Evolutionary conservation across 2,113 vertebrate species (phyloP).

Genomic region (Phainopepla nitens): DNA sequence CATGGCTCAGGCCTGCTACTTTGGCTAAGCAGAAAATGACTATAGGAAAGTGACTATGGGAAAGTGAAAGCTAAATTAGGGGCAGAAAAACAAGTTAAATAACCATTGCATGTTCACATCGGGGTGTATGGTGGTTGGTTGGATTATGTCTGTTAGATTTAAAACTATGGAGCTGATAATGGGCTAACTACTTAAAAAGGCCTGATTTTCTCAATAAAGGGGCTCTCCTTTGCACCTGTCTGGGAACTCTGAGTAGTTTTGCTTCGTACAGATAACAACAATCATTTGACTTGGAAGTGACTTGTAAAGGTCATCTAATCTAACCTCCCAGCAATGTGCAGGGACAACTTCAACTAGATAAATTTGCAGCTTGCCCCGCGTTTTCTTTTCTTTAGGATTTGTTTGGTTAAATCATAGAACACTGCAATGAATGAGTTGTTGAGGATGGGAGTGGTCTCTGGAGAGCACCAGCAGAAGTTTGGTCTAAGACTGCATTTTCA

Average conservation of each 20-base stretch:
- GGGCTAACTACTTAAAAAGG: too few relatives aligned
- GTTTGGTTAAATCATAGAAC: background rate
- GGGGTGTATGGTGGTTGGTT: background rate
- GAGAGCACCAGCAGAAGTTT: background rate
- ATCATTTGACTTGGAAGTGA: background rate
- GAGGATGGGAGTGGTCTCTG: background rate
- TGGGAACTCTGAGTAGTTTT: background rate
- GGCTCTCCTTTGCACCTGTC: background rate
- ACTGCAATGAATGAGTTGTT: background rate
- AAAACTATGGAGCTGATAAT: background rate
- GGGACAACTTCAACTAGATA: background rate
- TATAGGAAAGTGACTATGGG: background rate
- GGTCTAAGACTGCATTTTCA: background rate
- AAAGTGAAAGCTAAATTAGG: background rate
- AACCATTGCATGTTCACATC: accelerated
- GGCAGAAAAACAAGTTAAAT: background rate
- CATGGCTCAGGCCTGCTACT: background rate
- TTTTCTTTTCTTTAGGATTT: background rate
- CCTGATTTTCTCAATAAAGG: background rate
- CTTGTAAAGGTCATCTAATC: background rate
- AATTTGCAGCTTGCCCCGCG: accelerated
- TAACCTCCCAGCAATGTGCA: background rate
- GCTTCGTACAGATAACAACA: background rate
- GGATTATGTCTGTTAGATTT: background rate
- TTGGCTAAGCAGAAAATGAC: background rate